Base-by-base conservation (phyloP, 2,888 invertebrate species). In the Lithophane socia region DNA sequence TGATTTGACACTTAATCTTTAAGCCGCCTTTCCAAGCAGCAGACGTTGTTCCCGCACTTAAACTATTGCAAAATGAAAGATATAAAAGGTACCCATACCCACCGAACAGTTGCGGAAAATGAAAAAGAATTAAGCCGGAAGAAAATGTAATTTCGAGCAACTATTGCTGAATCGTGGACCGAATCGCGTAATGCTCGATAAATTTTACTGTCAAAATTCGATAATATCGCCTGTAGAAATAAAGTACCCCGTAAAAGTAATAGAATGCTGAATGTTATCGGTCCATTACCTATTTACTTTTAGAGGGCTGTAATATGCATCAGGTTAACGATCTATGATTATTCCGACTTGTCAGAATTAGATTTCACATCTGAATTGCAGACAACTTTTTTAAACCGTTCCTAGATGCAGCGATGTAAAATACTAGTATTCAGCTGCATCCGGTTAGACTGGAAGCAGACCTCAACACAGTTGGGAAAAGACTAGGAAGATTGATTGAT, bases 121-220 rank as follows among this genome's bases (percentile, higher is more conserved):
- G 71, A 82, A 87, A 88, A 88, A 86, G 83, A 86, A 89, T 80
- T 75, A 82, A 79, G 66, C 61, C 73, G 67, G 70, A 68, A 75
- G 69, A 82, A 82, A 88, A 84, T 79, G 75, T 81, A 86, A 89
- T 88, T 88, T 80, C 63, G 47, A 71, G 61, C 65, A 76, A 78
- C 78, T 86, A 79, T 79, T 84, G 77, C 88, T 69, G 84, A 89
- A 80, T 87, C 81, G 73, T 61, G 64, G 67, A 64, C 67, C 61
- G 75, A 73, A 87, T 85, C 79, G 67, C 73, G 71, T 82, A 84
- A 82, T 86, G 80, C 52, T 74, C 84, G 71, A 84, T 88, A 84
- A 89, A 88, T 89, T 88, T 86, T 81, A 77, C 72, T 80, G 86
- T 84, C 81, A 86, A 84, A 84, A 83, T 84, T 89, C 75, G 82